Percentiles rank a stretch among this genome's conserved stretches.
Evolutionary conservation across 2,113 vertebrate genomes (phyloP).

Genomic region (Platanista minor): DNA sequence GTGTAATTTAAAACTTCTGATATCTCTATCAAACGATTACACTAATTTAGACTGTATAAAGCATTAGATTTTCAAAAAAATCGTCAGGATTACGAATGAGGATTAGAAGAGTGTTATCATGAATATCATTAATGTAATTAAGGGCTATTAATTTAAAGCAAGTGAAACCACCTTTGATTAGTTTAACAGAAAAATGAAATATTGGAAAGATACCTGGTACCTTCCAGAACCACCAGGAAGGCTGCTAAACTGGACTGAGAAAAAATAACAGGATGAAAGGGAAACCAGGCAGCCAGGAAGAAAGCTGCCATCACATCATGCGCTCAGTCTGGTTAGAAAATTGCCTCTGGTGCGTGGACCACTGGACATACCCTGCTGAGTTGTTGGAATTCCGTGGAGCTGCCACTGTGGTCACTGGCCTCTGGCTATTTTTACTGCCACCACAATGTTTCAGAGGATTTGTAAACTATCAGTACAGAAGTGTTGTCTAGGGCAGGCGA

Average conservation of each 20-base stretch:
- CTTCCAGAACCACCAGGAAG: background rate
- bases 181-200: background rate
- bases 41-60: background rate
- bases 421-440: conserved; percentile 25
- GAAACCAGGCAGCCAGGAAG: background rate
- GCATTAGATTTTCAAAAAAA: background rate
- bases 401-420: background rate
- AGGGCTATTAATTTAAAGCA: background rate
- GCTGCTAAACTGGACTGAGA: background rate
- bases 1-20: background rate
- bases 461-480: background rate
- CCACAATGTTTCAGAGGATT: background rate
- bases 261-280: background rate
- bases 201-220: background rate
- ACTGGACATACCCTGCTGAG: background rate
- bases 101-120: background rate
- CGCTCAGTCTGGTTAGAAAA: background rate
- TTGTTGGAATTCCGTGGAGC: conserved; percentile 10
- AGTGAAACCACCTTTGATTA: background rate
- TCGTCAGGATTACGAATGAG: background rate
- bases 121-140: background rate
- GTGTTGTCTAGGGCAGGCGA: background rate
- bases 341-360: background rate
- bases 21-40: background rate
- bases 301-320: background rate